These are phyloP conservation scores for Neosilurus hyrtlii DNA, from an alignment of 2,797 vertebrate genomes.

Conservation along the genomic window DNA sequence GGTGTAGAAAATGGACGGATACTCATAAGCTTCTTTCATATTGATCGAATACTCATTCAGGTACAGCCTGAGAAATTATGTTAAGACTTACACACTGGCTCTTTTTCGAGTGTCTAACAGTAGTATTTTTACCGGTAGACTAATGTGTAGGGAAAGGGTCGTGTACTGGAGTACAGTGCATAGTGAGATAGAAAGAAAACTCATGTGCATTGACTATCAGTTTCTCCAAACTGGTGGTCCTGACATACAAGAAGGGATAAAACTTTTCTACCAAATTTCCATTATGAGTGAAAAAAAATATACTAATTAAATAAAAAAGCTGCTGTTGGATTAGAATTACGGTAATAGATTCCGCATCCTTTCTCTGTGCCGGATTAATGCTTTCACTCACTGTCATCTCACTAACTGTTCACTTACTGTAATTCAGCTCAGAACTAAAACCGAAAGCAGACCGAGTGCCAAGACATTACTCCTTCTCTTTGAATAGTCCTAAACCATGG, in stretches of 20 bases:
- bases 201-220: background rate
- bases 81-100: background rate
- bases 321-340: constrained; percentile 13
- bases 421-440: constrained; percentile 25
- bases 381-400: constrained; percentile 32
- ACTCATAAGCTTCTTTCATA: background rate
- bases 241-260: constrained; percentile 10
- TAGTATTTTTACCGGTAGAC: background rate
- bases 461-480: constrained; percentile 37
- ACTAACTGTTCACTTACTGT: constrained; percentile 30
- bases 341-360: constrained; percentile 20
- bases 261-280: background rate
- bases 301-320: too few species aligned
- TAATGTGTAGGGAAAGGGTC: background rate
- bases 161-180: background rate
- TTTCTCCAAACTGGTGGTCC: constrained; percentile 5
- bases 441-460: constrained; percentile 9
- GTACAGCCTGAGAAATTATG: too few species aligned
- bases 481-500: constrained; percentile 18
- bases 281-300: background rate
- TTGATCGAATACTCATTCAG: background rate
- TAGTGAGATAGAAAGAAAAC: background rate
- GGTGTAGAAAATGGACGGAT: too few species aligned
- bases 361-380: constrained; percentile 18
- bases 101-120: background rate